A percentile compares a stretch with the other conserved stretches of the same genome.
Evolutionary conservation across 1,140 invertebrate genomes (phyloP).

Genomic region (Brachionus plicatilis): DNA sequence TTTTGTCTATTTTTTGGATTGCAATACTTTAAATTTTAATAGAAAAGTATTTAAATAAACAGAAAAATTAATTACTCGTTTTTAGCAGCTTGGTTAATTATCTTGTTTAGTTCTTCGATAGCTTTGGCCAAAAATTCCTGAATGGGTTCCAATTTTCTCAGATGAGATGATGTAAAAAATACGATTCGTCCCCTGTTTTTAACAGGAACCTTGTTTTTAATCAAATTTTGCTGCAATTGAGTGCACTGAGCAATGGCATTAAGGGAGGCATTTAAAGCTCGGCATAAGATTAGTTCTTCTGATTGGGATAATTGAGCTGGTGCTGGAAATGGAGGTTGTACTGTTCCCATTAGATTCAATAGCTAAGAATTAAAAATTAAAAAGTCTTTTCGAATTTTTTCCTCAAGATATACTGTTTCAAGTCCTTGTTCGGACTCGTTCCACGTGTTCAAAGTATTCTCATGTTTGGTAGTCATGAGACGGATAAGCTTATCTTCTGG

Average conservation of each 20-base stretch:
- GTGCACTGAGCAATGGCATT: not conserved
- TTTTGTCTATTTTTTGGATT: constrained; percentile 65
- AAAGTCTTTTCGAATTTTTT: not conserved
- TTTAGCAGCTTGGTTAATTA: not conserved
- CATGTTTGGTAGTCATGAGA: constrained; percentile 25
- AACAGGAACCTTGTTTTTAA: not conserved
- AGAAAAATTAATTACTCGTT: not conserved
- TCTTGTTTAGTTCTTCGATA: constrained; percentile 24
- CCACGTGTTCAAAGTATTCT: constrained; percentile 18
- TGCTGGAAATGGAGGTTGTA: not conserved
- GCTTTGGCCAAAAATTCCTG: constrained; percentile 21
- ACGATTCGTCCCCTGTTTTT: constrained; percentile 21
- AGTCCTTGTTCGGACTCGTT: constrained; percentile 22
- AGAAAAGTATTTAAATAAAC: not conserved
- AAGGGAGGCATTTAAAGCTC: not conserved
- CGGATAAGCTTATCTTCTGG: constrained; percentile 27
- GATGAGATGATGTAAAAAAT: not conserved
- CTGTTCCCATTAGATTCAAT: constrained; percentile 5
- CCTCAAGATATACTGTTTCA: not conserved
- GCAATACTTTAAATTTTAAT: not conserved
- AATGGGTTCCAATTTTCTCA: constrained; percentile 11
- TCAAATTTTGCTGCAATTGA: constrained; percentile 16
- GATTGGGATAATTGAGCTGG: not conserved
- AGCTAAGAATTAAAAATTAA: not conserved
- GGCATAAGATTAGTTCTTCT: constrained; percentile 10